These are phyloP conservation scores for Euplagia quadripunctaria DNA, from an alignment of 2,888 invertebrate genomes.

Conservation along the genomic window DNA sequence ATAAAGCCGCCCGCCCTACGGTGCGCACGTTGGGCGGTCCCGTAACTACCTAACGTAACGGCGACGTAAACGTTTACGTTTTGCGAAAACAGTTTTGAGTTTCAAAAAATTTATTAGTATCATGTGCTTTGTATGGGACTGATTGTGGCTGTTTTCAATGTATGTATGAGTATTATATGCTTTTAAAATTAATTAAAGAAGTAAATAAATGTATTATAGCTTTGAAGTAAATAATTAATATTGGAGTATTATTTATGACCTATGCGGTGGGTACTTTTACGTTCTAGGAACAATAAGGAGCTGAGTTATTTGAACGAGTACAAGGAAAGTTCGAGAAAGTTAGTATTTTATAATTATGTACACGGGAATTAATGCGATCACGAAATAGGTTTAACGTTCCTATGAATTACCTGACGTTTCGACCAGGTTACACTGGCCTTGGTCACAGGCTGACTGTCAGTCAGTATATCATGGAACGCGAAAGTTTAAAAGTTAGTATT, in stretches of 20 bases:
- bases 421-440: too few relatives aligned
- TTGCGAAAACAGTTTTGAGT: constrained; percentile 19
- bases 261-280: background rate
- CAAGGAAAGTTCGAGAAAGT: too few relatives aligned
- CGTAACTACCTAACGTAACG: constrained; percentile 32
- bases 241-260: background rate
- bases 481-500: background rate
- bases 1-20: constrained; percentile 63
- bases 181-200: background rate
- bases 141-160: constrained; percentile 30
- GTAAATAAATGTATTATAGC: background rate
- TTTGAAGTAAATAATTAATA: background rate
- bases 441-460: too few relatives aligned
- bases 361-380: too few relatives aligned
- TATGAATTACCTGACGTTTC: too few relatives aligned
- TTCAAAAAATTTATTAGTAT: constrained; percentile 22
- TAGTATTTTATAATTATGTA: too few relatives aligned
- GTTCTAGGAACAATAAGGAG: background rate
- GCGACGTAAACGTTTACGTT: constrained; percentile 49
- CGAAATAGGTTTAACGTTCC: too few relatives aligned
- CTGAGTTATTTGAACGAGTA: background rate
- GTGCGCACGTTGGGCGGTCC: constrained; percentile 64
- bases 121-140: constrained; percentile 36
- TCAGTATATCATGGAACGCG: too few relatives aligned
- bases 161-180: constrained; percentile 23